A percentile compares a stretch with the other conserved stretches of the same genome.
phyloP scores from a whole-genome alignment of 2,797 vertebrate genomes.

The Craterocephalus amniculus region DNA sequence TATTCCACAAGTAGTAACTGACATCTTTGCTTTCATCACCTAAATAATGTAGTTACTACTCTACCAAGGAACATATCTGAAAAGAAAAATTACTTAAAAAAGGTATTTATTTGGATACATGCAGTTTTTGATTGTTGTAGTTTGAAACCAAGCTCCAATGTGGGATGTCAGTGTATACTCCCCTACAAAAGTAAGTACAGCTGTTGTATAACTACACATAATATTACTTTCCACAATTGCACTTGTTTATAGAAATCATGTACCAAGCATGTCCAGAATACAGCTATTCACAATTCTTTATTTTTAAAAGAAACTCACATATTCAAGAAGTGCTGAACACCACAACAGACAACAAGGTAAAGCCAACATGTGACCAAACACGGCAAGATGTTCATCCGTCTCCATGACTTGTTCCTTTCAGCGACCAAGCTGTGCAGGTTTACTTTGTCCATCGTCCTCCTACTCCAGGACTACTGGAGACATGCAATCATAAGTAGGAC shows the following conservation, averaged over 20 bases:
- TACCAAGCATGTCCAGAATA: not conserved
- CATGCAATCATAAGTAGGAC: slow-evolving; percentile 59
- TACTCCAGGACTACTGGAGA: slow-evolving; percentile 49
- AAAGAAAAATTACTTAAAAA: not conserved
- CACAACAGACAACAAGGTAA: slow-evolving; percentile 52
- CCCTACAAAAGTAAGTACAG: not conserved
- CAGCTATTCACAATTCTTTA: slow-evolving; percentile 61
- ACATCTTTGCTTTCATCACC: no score
- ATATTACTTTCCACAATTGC: not conserved
- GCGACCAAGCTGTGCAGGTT: slow-evolving; percentile 23
- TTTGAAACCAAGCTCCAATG: not conserved
- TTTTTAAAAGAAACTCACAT: slow-evolving; percentile 62
- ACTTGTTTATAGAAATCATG: not conserved
- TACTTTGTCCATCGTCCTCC: slow-evolving; percentile 43
- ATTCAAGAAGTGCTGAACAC: slow-evolving; percentile 52
- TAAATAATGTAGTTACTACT: not conserved
- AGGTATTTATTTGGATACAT: not conserved
- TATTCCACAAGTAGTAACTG: not conserved
- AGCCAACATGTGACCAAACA: slow-evolving; percentile 56
- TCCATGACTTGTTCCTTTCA: slow-evolving; percentile 28
- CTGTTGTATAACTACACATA: not conserved
- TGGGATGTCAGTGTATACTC: not conserved
- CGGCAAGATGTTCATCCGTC: slow-evolving; percentile 30
- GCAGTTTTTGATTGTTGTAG: not conserved
- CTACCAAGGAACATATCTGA: not conserved